Percentiles rank a stretch among this genome's conserved stretches.
These are phyloP conservation scores for Penaeus chinensis DNA, from an alignment of 1,140 invertebrate genomes.

Conservation along the genomic window DNA sequence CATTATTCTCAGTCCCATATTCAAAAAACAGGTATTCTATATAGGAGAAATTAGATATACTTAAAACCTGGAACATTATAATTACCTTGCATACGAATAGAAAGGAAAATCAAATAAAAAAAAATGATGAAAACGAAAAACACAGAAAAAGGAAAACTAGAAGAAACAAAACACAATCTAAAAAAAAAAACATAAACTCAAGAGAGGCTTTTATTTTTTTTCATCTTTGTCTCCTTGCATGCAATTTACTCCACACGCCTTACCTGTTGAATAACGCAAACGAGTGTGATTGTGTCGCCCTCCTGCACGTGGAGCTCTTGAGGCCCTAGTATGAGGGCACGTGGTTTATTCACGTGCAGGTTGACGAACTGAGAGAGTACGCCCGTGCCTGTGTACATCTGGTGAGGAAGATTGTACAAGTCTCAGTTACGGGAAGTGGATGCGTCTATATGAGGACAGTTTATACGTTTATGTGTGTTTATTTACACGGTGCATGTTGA, in stretches of 20 bases:
- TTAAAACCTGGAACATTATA: no score
- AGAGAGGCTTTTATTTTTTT: background rate
- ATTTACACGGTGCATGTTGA: no score
- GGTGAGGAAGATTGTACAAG: background rate
- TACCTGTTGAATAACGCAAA: conserved; percentile 44
- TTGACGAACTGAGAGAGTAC: conserved; percentile 43
- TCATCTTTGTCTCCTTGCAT: background rate
- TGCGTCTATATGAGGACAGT: background rate
- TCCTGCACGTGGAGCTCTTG: conserved; percentile 47
- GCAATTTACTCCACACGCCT: background rate
- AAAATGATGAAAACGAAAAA: no score
- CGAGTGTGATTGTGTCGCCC: conserved; percentile 40
- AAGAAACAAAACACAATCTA: no score
- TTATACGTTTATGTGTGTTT: background rate
- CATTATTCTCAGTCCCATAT: no score
- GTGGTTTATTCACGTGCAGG: conserved; percentile 31
- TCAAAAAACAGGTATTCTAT: no score
- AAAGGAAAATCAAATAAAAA: no score
- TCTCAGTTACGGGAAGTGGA: no score
- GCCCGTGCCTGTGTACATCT: conserved; percentile 44
- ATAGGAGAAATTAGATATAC: no score
- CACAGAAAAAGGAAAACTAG: no score
- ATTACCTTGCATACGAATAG: no score
- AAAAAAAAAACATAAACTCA: background rate
- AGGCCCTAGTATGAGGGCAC: conserved; percentile 24